Base-by-base conservation (phyloP, 1,140 invertebrate genomes). In the Melitaea cinxia region DNA sequence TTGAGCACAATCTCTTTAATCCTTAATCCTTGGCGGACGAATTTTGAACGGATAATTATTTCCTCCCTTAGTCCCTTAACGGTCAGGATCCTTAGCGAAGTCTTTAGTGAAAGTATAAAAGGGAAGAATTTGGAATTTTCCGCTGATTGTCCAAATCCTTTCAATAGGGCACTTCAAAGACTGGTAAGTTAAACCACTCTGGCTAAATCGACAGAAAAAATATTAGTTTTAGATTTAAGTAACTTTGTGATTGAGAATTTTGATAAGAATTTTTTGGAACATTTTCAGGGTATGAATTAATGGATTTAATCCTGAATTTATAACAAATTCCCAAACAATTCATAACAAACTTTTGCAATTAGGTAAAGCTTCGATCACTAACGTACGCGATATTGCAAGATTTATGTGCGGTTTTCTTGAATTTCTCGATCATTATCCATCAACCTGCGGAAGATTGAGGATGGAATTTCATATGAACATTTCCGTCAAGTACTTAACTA, bases 261-360 rank as follows among this genome's bases (percentile, higher is more conserved):
- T 14, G 35, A 3, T 42, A 7, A 10, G 9, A 10, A 10, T 17
- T 17, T 42, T 19, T 7, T 6, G 14, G 15, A n/a, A n/a, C 10
- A 0, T 9, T 42, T 42, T 42, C 14, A 17, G 14, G 15, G 5
- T 42, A 15, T 17, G 7, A 42, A 17, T 42, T 6, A 7, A 42
- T 5, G 37, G 7, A 7, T 39, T 15, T 0, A 14, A n/a, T 42
- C 37, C 14, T 42, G 7, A 17, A 56, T 24, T 55, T 19, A 55
- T 2, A 39, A 26, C 19, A 26, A 66, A 55, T 37, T 59, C 47
- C 5, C 33, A 60, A 67, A 57, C 58, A 61, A 61, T 67, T 61
- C 23, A 12, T 4, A 35, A 54, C 26, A 37, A 66, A 68, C 59
- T 68, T 68, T 58, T 7, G 33, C 59, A 68, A 68, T 68, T 62